Conservation (phyloP, 2,113 vertebrate genomes). For the Sinocyclocheilus rhinocerous region DNA sequence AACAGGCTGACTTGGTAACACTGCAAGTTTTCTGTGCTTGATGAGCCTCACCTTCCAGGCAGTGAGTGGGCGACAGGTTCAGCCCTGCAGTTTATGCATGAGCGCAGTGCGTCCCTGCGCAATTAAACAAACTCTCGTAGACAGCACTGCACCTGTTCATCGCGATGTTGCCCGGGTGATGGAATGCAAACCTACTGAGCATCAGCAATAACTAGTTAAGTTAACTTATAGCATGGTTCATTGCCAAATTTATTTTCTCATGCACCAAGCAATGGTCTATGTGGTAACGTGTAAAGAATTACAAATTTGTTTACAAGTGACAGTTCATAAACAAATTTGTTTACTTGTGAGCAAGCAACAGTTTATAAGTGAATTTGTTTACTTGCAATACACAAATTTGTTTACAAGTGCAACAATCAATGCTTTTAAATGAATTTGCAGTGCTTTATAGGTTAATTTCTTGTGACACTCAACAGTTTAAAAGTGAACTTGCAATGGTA, state of each 20-base stretch:
- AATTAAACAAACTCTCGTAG: background rate
- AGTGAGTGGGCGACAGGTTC: background rate
- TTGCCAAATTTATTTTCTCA: background rate
- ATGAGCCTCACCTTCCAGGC: conserved; percentile 27
- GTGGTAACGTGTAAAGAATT: background rate
- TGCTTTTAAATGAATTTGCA: background rate
- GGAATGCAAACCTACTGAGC: conserved; percentile 26
- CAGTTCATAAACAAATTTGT: background rate
- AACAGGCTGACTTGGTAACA: conserved; percentile 56
- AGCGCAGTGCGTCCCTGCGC: background rate
- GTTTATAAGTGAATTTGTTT: too few species aligned
- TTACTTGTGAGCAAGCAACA: background rate
- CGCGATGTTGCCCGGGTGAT: background rate
- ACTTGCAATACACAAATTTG: background rate
- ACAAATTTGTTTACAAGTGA: background rate
- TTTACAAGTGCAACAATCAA: background rate
- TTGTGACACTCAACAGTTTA: too few species aligned
- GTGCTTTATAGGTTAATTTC: too few species aligned
- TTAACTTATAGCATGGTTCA: background rate
- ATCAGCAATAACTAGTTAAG: background rate
- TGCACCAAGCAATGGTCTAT: background rate
- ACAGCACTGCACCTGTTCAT: conserved; percentile 19
- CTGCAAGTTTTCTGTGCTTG: conserved; percentile 57
- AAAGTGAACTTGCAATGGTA: too few species aligned
- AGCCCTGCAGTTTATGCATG: background rate